A percentile compares a stretch with the other conserved stretches of the same genome.
These are phyloP conservation scores for Ceratitis capitata DNA, from an alignment of 1,140 invertebrate species.

Conservation along the genomic window DNA sequence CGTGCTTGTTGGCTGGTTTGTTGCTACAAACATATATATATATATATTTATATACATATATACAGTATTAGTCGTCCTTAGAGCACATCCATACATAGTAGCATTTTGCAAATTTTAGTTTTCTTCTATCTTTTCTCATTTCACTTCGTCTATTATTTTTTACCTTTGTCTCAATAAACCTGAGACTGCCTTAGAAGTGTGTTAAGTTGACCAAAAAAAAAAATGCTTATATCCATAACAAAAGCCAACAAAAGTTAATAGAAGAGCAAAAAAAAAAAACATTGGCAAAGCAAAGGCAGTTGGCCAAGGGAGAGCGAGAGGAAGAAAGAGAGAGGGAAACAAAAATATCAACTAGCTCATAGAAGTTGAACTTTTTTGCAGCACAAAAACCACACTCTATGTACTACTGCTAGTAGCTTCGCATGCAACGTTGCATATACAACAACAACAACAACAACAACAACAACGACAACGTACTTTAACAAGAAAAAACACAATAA, in stretches of 20 bases:
- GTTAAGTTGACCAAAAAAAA: background rate
- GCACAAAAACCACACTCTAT: constrained; percentile 7
- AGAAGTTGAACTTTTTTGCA: background rate
- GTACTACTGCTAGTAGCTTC: too few relatives aligned
- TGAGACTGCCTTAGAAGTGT: background rate
- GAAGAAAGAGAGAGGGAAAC: background rate
- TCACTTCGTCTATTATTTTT: background rate
- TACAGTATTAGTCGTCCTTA: too few relatives aligned
- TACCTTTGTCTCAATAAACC: background rate
- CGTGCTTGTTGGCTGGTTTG: background rate
- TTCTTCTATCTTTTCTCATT: background rate
- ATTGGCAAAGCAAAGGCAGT: background rate
- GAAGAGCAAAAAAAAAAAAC: background rate
- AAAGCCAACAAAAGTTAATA: background rate
- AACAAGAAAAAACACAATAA: background rate
- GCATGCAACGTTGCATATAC: background rate
- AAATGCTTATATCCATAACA: background rate
- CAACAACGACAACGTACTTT: background rate
- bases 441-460: background rate
- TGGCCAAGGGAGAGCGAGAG: background rate
- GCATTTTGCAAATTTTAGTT: background rate
- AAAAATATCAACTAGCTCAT: background rate
- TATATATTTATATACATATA: too few relatives aligned
- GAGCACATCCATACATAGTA: background rate
- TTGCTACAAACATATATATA: too few relatives aligned